Conservation (phyloP, 37 sponge, comb jelly and placozoan species). For the Beroe ovata region DNA sequence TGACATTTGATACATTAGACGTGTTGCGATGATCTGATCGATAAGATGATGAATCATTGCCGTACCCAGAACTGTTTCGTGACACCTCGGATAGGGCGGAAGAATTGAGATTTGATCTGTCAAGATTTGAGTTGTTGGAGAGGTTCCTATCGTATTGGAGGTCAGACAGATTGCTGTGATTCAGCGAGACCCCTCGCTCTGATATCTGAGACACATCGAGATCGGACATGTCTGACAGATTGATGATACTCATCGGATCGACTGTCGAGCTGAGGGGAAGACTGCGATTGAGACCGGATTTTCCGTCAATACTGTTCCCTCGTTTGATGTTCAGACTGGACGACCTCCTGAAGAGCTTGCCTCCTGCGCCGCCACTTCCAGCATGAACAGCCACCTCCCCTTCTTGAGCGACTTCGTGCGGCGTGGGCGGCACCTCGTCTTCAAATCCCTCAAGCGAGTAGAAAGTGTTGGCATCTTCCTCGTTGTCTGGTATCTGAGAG, state of each 20-base stretch:
- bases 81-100: neutral
- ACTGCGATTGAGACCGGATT: neutral
- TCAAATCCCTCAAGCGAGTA: constrained; percentile 56
- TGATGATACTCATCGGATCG: neutral
- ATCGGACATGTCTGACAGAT: constrained; percentile 39
- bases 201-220: neutral
- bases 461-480: constrained; percentile 60
- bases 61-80: neutral
- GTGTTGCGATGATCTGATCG: constrained; percentile 43
- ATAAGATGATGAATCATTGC: too few species aligned
- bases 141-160: neutral
- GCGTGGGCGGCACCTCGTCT: constrained; percentile 20
- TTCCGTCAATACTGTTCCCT: neutral
- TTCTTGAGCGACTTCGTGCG: neutral
- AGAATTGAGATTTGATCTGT: neutral
- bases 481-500: constrained; percentile 41
- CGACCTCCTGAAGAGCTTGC: neutral
- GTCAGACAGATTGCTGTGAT: neutral
- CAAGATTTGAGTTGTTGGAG: neutral
- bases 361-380: neutral
- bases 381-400: neutral
- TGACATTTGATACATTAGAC: neutral
- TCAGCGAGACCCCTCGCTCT: neutral
- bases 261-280: neutral
- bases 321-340: neutral